These are phyloP conservation scores for Monodelphis domestica DNA, from an alignment of 2,797 vertebrate genomes.

Conservation along the genomic window DNA sequence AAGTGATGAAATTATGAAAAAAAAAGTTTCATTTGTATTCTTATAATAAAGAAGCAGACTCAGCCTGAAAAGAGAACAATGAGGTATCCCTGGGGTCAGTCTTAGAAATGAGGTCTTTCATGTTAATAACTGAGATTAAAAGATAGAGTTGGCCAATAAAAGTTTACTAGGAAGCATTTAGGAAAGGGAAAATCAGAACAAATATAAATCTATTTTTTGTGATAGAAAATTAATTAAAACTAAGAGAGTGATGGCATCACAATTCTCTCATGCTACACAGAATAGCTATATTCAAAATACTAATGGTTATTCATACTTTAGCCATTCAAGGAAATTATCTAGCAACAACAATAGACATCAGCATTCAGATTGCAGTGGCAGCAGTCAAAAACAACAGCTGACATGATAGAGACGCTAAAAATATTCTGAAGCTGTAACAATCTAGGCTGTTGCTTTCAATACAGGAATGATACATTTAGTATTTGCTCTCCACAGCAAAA, in stretches of 20 bases:
- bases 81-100: conserved; percentile 50
- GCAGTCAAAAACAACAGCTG: conserved; percentile 71
- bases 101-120: conserved; percentile 57
- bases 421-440: conserved; percentile 56
- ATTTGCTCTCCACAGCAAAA: conserved; percentile 46
- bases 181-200: conserved; percentile 63
- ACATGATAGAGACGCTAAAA: conserved; percentile 72
- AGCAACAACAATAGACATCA: conserved; percentile 71
- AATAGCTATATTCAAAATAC: conserved; percentile 67
- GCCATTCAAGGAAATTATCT: conserved; percentile 70
- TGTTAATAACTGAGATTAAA: conserved; percentile 61
- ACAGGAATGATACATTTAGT: conserved; percentile 60
- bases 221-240: conserved; percentile 65
- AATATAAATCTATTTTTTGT: conserved; percentile 66
- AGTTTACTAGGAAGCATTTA: conserved; percentile 69
- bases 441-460: conserved; percentile 66
- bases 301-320: conserved; percentile 70
- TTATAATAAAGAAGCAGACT: conserved; percentile 57
- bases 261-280: conserved; percentile 55
- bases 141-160: conserved; percentile 67
- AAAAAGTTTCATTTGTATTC: conserved; percentile 53
- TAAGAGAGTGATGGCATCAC: conserved; percentile 42
- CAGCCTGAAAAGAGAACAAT: conserved; percentile 53
- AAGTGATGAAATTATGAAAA: neutral
- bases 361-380: conserved; percentile 74